These are phyloP conservation scores for Coilia nasus DNA, from an alignment of 2,797 vertebrate genomes.

Conservation along the genomic window DNA sequence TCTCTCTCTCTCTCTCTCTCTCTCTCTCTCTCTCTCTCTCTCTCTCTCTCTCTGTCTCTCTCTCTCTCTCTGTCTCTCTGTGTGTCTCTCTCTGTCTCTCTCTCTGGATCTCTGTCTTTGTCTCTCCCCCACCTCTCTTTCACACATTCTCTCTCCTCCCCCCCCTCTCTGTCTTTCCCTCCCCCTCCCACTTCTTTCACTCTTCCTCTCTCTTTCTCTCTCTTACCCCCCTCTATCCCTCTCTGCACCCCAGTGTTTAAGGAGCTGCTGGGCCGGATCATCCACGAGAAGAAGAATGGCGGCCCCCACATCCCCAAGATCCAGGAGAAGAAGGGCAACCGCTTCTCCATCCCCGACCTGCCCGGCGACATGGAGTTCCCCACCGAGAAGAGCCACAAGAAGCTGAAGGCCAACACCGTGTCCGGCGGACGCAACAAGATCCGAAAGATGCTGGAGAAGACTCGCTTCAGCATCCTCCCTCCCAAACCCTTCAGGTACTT, in stretches of 20 bases:
- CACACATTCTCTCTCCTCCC: no score
- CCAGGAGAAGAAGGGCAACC: conserved; percentile 94
- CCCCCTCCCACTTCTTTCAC: no score
- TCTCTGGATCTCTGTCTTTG: no score
- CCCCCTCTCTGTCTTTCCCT: no score
- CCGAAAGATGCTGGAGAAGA: conserved; percentile 96
- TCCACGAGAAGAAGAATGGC: conserved; percentile 89
- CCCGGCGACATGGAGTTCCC: conserved; percentile 91
- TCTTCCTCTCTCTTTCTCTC: no score
- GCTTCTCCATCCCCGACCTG: conserved; percentile 93
- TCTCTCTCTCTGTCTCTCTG: no score
- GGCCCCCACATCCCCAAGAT: conserved; percentile 94
- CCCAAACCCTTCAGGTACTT: conserved; percentile 66
- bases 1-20: no score
- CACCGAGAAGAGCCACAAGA: conserved; percentile 89
- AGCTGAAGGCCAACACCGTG: conserved; percentile 95
- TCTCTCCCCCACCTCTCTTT: no score
- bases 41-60: no score
- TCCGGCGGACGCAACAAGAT: conserved; percentile 96
- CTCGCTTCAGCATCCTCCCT: conserved; percentile 93
- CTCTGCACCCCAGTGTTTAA: conserved; percentile 84
- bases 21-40: no score
- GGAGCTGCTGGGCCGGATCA: conserved; percentile 88
- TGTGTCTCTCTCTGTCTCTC: no score
- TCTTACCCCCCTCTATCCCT: background rate